Base-by-base conservation (phyloP, 2,797 vertebrate genomes). In the Myripristis jacobus region DNA sequence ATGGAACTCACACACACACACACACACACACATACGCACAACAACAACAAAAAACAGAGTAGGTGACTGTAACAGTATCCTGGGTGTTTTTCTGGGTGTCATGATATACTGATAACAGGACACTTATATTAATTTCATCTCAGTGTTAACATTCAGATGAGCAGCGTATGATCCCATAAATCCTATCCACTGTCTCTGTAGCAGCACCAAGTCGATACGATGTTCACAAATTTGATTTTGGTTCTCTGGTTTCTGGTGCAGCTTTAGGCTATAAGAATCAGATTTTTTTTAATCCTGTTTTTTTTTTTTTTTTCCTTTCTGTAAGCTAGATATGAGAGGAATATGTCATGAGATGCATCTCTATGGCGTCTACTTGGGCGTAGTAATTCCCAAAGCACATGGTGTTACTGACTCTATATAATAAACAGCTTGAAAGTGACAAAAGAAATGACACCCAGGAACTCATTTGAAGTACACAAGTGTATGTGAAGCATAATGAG, bases 401-500 rank as follows among this genome's bases (percentile, higher is more conserved):
- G 79, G 83, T 63, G 76, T 82, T 78, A 80, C 74, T 87, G 76
- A 79, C 79, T 65, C 71, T 54, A 57, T 54, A 79, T 83, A 84
- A 90, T 86, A 41, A 82, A 87, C 66, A 85, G 77, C 85, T 16
- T 72, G 75, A 84, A 81, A 63, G 75, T 57, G 22, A 58, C 60
- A n/a, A 76, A 78, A 13, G 77, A 75, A 80, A 6, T 6, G 68
- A 87, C 83, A 81, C 75, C 43, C 25, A 80, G 80, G 69, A 74
- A 86, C 87, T 67, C 64, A 58, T 82, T 65, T 81, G 77, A 86
- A 87, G 80, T 66, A 70, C 59, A 59, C 85, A 78, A 74, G 82
- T 85, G 72, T 75, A 57, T 86, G 79, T 83, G 80, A 79, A 82
- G 70, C 58, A 83, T 84, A 89, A 90, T 84, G 85, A 90, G 83